A percentile compares a stretch with the other conserved stretches of the same genome.
These are phyloP conservation scores for Osmerus eperlanus DNA, from an alignment of 2,113 vertebrate species.

Conservation along the genomic window DNA sequence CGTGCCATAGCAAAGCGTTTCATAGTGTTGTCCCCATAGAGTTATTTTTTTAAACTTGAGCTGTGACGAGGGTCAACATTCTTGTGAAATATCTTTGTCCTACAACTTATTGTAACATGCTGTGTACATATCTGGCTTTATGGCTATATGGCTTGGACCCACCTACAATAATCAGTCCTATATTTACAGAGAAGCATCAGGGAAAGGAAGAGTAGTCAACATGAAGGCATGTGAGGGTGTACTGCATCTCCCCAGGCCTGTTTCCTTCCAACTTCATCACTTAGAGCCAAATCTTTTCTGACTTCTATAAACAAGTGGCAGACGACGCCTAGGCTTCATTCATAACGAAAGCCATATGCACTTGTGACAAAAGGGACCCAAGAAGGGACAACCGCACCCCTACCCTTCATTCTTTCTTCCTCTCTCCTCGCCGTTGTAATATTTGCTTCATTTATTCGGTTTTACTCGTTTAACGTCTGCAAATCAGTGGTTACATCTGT, in stretches of 20 bases:
- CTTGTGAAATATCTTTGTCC: too few relatives aligned
- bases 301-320: slow-evolving; percentile 81
- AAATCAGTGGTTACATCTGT: slow-evolving; percentile 53
- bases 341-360: slow-evolving; percentile 92
- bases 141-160: too few relatives aligned
- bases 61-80: too few relatives aligned
- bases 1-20: too few relatives aligned
- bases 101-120: too few relatives aligned
- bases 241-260: slow-evolving; percentile 12
- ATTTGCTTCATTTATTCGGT: slow-evolving; percentile 72
- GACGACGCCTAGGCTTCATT: slow-evolving; percentile 81
- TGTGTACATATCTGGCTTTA: too few relatives aligned
- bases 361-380: slow-evolving; percentile 89
- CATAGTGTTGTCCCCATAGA: too few relatives aligned
- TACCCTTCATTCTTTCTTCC: slow-evolving; percentile 4
- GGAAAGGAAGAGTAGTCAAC: too few relatives aligned
- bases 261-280: slow-evolving; percentile 80
- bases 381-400: slow-evolving; percentile 70
- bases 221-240: too few relatives aligned
- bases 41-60: too few relatives aligned
- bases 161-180: too few relatives aligned
- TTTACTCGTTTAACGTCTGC: slow-evolving; percentile 55
- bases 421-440: slow-evolving; percentile 59
- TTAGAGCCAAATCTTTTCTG: slow-evolving; percentile 89
- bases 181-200: too few relatives aligned